Base-by-base conservation (phyloP, 1,140 invertebrate genomes). In the Magallana gigas region DNA sequence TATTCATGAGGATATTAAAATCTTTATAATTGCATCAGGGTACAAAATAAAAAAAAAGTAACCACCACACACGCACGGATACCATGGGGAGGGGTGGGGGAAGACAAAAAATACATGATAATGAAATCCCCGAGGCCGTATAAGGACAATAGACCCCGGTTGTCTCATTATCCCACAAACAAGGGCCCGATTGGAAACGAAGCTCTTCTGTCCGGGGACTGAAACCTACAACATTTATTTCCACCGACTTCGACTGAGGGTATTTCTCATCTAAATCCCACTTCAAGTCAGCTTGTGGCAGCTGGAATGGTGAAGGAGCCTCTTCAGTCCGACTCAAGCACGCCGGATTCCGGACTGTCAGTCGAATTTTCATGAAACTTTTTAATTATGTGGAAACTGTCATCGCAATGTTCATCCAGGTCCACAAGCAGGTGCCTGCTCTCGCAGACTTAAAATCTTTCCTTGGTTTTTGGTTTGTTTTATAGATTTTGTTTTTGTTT, bases 261-360 rank as follows among this genome's bases (percentile, higher is more conserved):
- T 29, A 71, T 71, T 57, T 58, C 81, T 82, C 57, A 58, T 82
- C 81, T 82, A 82, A 82, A 82, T 82, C 81, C 81, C 57, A 29
- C 81, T 82, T 82, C 48, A 82, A 82, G 57, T 57, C 57, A 56
- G 12, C 81, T 82, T 57, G 81, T 82, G 81, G 81, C 81, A 82
- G 81, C 81, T 82, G 81, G 57, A 57, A 82, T 57, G 16, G n/a
- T 58, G 48, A 58, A 82, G 57, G 81, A 57, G 36, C 57, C 81
- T n/a, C 81, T 82, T 82, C 81, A 82, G 18, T 23, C 68, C 68
- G 68, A 71, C 23, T 71, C 68, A 71, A 71, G 68, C 68, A 71
- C 36, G 68, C 36, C 23, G 68, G 18, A 71, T 71, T 23, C 68
- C 68, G 68, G 68, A 71, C 68, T 71, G 68, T 71, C 68, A 71